Conservation (phyloP, 2,113 vertebrate genomes). For the Cyanistes caeruleus region DNA sequence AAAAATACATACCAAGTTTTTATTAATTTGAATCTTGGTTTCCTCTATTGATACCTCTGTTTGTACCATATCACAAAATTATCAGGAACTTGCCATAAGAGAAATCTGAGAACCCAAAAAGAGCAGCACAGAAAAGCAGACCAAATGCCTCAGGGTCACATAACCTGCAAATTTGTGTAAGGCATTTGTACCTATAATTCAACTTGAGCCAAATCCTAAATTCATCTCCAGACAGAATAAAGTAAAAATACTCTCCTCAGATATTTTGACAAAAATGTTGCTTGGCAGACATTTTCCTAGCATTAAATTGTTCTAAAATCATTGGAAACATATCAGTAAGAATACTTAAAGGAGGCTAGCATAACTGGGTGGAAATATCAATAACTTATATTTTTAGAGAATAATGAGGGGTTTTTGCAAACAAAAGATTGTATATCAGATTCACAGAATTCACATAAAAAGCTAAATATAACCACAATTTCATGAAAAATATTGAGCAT, state of each 20-base stretch:
- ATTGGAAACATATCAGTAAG: not conserved
- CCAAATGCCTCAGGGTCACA: not conserved
- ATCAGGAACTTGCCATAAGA: not conserved
- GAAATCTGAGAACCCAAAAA: not conserved
- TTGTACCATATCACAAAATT: not conserved
- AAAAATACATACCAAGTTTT: not conserved
- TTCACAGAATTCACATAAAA: not conserved
- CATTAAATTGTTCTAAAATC: not conserved
- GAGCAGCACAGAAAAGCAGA: not conserved
- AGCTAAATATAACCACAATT: not conserved
- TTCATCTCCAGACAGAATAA: not conserved
- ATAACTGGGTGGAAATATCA: not conserved
- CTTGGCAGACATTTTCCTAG: not conserved
- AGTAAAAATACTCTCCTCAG: not conserved
- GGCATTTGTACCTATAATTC: not conserved
- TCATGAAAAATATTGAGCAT: not conserved
- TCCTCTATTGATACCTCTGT: not conserved
- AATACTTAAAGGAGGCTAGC: not conserved
- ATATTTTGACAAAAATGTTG: not conserved
- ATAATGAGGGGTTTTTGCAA: not conserved
- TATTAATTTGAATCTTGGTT: not conserved
- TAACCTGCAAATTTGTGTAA: not conserved
- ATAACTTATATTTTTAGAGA: not conserved
- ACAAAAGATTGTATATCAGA: not conserved
- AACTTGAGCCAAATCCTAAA: not conserved